phyloP scores from a whole-genome alignment of 2,797 vertebrate genomes.

The Squalus acanthias region DNA sequence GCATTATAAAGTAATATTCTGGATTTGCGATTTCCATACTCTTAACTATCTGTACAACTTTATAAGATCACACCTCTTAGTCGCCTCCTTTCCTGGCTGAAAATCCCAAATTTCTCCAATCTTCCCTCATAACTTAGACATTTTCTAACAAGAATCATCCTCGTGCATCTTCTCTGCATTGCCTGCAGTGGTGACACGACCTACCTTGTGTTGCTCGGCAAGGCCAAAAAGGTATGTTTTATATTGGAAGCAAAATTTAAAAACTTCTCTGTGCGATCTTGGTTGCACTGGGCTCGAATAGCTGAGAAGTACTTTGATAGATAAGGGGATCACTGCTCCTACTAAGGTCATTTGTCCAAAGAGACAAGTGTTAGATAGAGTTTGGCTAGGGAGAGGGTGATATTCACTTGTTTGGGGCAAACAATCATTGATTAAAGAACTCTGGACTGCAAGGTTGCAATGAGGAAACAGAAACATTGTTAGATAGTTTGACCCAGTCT shows the following conservation, averaged over 20 bases:
- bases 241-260: neutral
- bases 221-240: neutral
- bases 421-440: neutral
- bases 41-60: no score
- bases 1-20: no score
- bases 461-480: neutral
- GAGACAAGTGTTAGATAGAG: neutral
- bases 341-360: neutral
- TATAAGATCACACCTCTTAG: neutral
- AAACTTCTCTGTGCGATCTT: neutral
- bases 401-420: neutral
- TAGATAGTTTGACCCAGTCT: neutral
- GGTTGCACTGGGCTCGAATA: neutral
- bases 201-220: neutral
- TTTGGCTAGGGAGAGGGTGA: neutral
- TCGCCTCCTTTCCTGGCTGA: neutral
- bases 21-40: no score
- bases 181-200: neutral
- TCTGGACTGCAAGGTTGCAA: neutral
- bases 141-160: neutral
- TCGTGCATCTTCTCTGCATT: neutral
- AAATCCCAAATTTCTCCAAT: neutral
- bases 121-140: neutral
- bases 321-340: neutral
- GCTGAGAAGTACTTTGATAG: neutral